These are phyloP conservation scores for Drosophila buzzatii DNA, from an alignment of 2,888 invertebrate genomes.

Conservation along the genomic window DNA sequence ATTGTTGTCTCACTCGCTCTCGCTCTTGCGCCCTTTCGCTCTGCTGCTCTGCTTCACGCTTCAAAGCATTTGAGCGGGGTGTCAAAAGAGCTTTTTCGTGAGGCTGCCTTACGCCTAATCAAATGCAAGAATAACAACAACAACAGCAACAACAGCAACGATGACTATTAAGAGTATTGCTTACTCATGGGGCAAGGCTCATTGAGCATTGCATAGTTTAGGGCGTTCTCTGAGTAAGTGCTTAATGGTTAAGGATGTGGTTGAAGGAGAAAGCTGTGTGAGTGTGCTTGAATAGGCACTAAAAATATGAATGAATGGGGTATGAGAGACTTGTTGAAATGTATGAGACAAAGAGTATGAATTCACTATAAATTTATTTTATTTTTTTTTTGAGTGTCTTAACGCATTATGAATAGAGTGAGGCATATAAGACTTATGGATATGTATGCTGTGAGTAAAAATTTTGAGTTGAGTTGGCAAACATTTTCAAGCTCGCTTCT, in stretches of 20 bases:
- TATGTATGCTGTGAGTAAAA: not conserved
- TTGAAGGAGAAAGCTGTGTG: not conserved
- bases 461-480: not conserved
- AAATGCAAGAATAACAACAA: constrained; percentile 5
- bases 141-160: not conserved
- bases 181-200: constrained; percentile 27
- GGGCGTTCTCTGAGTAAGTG: constrained; percentile 39
- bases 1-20: constrained; percentile 8
- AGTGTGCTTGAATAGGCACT: not conserved
- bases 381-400: not conserved
- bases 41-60: not conserved
- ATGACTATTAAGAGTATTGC: constrained; percentile 10
- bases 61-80: constrained; percentile 30
- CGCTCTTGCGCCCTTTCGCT: not conserved
- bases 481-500: not conserved
- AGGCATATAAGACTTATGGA: not conserved
- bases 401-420: not conserved
- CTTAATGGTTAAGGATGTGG: constrained; percentile 5
- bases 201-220: constrained; percentile 61
- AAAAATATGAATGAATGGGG: not conserved
- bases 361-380: too few species aligned
- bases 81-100: constrained; percentile 24
- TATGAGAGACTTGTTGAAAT: not conserved
- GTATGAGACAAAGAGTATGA: too few species aligned
- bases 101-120: constrained; percentile 39